phyloP scores from a whole-genome alignment of 2,888 invertebrate species.

The Leptinotarsa rubiginosa region DNA sequence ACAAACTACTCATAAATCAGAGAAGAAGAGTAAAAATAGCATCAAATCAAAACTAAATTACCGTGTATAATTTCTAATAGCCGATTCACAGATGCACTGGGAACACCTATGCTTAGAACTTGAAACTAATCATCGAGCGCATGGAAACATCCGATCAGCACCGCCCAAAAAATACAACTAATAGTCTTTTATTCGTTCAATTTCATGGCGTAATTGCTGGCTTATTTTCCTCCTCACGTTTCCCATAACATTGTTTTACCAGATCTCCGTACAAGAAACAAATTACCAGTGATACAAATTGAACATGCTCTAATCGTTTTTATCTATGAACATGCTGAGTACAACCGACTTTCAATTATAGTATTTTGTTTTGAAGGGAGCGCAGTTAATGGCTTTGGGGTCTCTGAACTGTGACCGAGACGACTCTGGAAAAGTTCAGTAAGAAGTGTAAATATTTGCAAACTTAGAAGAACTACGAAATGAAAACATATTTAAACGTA shows the following conservation, averaged over 20 bases:
- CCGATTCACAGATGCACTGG: too few species aligned
- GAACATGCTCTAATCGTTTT: slow-evolving; percentile 8
- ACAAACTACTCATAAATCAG: too few species aligned
- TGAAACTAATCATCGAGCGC: neutral
- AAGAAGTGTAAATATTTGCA: neutral
- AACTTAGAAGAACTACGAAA: too few species aligned
- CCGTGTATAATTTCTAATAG: too few species aligned
- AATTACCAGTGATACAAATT: slow-evolving; percentile 15
- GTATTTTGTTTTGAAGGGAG: neutral
- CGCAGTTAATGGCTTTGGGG: neutral
- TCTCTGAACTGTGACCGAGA: slow-evolving; percentile 4
- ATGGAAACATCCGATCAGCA: neutral
- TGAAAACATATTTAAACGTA: too few species aligned
- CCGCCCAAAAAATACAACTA: neutral
- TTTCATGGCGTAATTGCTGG: slow-evolving; percentile 14
- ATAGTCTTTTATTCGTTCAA: slow-evolving; percentile 11
- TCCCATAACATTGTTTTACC: slow-evolving; percentile 19
- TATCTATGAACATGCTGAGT: neutral
- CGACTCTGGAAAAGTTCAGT: neutral
- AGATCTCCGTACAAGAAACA: slow-evolving; percentile 9
- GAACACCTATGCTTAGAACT: too few species aligned
- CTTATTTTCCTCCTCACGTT: slow-evolving; percentile 16
- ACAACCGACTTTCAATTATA: slow-evolving; percentile 1
- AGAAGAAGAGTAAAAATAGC: too few species aligned
- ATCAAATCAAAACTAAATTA: too few species aligned